Conservation (phyloP, 2,113 vertebrate species). For the Sminthopsis crassicaudata region DNA sequence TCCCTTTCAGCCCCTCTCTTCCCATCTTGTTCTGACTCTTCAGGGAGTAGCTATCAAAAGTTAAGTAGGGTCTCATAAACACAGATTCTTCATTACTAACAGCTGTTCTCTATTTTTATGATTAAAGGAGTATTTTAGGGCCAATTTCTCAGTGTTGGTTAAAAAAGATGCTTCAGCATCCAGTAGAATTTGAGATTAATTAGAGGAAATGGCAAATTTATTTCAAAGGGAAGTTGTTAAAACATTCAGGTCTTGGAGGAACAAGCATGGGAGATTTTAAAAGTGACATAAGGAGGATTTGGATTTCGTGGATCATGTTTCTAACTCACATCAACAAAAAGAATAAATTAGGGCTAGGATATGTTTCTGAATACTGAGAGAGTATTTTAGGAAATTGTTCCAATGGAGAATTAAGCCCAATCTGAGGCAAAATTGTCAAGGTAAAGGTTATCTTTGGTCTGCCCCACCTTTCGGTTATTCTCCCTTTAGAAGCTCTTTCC, state of each 20-base stretch:
- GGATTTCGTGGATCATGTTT: background rate
- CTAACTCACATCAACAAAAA: background rate
- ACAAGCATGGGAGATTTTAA: background rate
- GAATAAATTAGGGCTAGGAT: background rate
- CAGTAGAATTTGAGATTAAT: constrained; percentile 25
- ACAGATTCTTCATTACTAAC: constrained; percentile 39
- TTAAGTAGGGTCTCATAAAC: constrained; percentile 46
- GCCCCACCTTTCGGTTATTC: background rate
- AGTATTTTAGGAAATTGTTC: background rate
- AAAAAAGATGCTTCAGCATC: constrained; percentile 36
- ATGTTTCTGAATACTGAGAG: background rate
- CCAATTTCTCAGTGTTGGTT: constrained; percentile 38
- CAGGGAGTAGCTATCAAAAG: constrained; percentile 13
- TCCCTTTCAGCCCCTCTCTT: background rate
- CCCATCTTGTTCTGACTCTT: constrained; percentile 18
- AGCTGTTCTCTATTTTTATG: constrained; percentile 69
- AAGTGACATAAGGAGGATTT: background rate
- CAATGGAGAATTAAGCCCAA: background rate
- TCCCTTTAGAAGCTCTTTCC: background rate
- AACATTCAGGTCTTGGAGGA: background rate
- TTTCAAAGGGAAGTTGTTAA: constrained; percentile 21
- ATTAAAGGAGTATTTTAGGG: constrained; percentile 57
- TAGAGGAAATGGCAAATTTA: constrained; percentile 19
- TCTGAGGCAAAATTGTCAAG: background rate
- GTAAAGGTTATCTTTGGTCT: background rate